A percentile compares a stretch with the other conserved stretches of the same genome.
Evolutionary conservation across 1,140 invertebrate species (phyloP).

Genomic region (Brachionus paranguensis): DNA sequence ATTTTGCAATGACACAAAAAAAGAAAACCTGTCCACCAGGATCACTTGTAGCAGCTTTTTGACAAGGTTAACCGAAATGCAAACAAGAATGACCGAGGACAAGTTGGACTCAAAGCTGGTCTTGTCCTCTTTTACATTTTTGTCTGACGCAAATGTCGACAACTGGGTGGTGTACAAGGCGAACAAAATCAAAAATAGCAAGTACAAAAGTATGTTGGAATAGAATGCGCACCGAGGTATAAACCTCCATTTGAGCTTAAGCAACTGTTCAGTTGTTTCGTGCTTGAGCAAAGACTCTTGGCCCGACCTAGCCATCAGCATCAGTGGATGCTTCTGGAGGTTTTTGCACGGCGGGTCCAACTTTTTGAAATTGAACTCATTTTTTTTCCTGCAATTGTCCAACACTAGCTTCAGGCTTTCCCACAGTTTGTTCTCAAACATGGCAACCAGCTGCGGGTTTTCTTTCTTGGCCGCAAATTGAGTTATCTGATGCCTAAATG

Average conservation of each 20-base stretch:
- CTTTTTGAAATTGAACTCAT: slow-evolving; percentile 13
- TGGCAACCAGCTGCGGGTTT: slow-evolving; percentile 21
- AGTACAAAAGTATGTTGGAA: slow-evolving; percentile 31
- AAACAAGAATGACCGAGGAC: neutral
- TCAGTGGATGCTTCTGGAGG: slow-evolving; percentile 1
- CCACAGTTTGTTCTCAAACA: slow-evolving; percentile 29
- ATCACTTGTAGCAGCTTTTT: slow-evolving; percentile 15
- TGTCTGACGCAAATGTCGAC: neutral
- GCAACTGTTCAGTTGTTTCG: slow-evolving; percentile 14
- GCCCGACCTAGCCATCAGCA: slow-evolving; percentile 29
- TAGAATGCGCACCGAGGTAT: slow-evolving; percentile 25
- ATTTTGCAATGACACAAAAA: slow-evolving; percentile 22
- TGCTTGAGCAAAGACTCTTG: slow-evolving; percentile 35
- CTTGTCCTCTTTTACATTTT: neutral
- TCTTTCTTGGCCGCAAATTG: slow-evolving; percentile 2
- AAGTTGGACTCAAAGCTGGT: neutral
- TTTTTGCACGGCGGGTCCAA: slow-evolving; percentile 20
- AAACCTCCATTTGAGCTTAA: slow-evolving; percentile 30
- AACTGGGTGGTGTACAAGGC: slow-evolving; percentile 6
- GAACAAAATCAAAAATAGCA: slow-evolving; percentile 10
- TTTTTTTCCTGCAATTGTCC: slow-evolving; percentile 18
- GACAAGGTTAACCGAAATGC: neutral
- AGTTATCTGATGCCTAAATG: neutral
- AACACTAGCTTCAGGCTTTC: slow-evolving; percentile 15
- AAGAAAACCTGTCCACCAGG: slow-evolving; percentile 19